Evolutionary conservation across 1,140 invertebrate species (phyloP), one percentile per base, ranked within the genome.

Genomic region (Diprion similis): DNA sequence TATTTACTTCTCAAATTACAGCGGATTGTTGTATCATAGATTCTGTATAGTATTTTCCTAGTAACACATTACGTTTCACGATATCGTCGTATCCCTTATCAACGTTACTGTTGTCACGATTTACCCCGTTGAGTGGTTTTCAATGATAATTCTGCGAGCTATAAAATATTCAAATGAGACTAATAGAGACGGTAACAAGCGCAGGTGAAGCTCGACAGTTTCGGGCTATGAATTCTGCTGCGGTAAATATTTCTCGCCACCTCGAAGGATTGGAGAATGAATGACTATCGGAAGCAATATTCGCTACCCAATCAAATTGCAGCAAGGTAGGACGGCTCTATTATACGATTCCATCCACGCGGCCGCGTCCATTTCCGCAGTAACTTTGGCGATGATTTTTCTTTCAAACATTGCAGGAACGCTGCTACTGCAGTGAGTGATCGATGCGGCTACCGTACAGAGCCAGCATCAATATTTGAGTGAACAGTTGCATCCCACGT

Each of bases 11-110:
- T 37, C 1, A 37, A 37, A 37, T 3, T 37, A 37, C 6, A 37
- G 24, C 24, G 24, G 6, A 37, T 37, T 37, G 6, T 37, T 6
- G 24, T 37, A 37, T 1, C 24, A 3, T 37, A 3, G 1, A 37
- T 37, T 37, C 6, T 6, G 24, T 37, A 37, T 37, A 37, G 24
- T 37, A 37, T 37, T 37, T 37, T 1, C 1, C 24, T 37, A 37
- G 51, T 59, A 59, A 59, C 51, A 59, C n/a, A 17, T 59, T 59
- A 17, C 51, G n/a, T 59, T 59, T 59, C n/a, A 59, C 51, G n/a
- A 17, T 59, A 59, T 59, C 51, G 9, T 59, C 51, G 51, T 8
- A 17, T 59, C 6, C 8, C 51, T 59, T 8, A 13, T 59, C 11
- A 59, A 59, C n/a, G 51, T 15, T 17, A 6, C 51, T 3, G 4